Conservation (phyloP, 2,113 vertebrate species). For the Pterophyllum scalare region DNA sequence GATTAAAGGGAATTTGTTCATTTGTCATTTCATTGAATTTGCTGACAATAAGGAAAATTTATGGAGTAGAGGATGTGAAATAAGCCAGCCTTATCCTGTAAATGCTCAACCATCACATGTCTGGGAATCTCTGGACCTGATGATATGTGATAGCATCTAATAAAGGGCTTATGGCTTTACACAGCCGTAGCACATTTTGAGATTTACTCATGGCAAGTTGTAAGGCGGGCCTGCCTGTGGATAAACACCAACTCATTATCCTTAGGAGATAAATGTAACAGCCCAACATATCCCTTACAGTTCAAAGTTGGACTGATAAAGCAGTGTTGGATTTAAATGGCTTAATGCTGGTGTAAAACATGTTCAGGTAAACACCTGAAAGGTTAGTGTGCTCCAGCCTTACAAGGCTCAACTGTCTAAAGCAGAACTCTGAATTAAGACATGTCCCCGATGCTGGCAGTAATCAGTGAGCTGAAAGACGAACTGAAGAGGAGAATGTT, state of each 20-base stretch:
- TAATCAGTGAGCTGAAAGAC: slow-evolving; percentile 18
- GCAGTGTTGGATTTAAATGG: slow-evolving; percentile 4
- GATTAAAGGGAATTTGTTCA: background rate
- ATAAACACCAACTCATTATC: slow-evolving; percentile 11
- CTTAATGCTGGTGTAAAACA: slow-evolving; percentile 11
- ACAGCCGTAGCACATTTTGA: background rate
- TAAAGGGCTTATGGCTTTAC: background rate
- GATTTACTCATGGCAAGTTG: background rate
- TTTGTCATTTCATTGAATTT: background rate
- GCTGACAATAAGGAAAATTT: background rate
- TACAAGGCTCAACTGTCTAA: slow-evolving; percentile 1
- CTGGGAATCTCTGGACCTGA: background rate
- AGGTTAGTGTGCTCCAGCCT: slow-evolving; percentile 10
- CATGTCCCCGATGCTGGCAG: slow-evolving; percentile 13
- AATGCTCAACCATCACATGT: background rate
- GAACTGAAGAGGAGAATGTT: slow-evolving; percentile 6
- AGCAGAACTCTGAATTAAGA: slow-evolving; percentile 33
- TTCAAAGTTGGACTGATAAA: slow-evolving; percentile 28
- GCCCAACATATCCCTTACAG: background rate
- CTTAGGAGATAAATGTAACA: slow-evolving; percentile 13
- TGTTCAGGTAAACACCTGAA: slow-evolving; percentile 35
- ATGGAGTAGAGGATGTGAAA: background rate
- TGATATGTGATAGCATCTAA: background rate
- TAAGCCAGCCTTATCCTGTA: background rate
- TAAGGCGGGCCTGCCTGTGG: background rate